Percentiles rank a stretch among this genome's conserved stretches.
These are phyloP conservation scores for Acronicta psi DNA, from an alignment of 2,888 invertebrate genomes.

Conservation along the genomic window DNA sequence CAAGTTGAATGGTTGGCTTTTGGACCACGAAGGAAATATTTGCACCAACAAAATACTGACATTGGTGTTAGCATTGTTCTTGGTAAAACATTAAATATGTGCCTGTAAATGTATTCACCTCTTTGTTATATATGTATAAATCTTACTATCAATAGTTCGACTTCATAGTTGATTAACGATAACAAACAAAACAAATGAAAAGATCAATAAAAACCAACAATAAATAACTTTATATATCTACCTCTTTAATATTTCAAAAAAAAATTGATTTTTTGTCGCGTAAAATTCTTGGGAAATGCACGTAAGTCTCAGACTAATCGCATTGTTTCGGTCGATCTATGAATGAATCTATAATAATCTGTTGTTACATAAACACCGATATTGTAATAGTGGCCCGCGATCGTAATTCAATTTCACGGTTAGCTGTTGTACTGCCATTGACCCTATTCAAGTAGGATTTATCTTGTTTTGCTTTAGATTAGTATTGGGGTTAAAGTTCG, in stretches of 20 bases:
- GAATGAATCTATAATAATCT: constrained; percentile 49
- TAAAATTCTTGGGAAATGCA: constrained; percentile 40
- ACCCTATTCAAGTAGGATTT: constrained; percentile 44
- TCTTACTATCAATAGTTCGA: too few relatives aligned
- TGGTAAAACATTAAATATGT: too few relatives aligned
- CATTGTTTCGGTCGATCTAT: constrained; percentile 43
- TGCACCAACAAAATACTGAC: too few relatives aligned
- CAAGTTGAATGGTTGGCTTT: too few relatives aligned
- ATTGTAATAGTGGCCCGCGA: constrained; percentile 41
- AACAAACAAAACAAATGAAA: constrained; percentile 7
- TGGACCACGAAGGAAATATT: too few relatives aligned
- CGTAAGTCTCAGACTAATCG: constrained; percentile 7
- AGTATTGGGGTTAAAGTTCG: constrained; percentile 27
- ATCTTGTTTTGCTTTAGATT: constrained; percentile 47
- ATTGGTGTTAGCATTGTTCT: too few relatives aligned
- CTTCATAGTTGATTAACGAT: background rate
- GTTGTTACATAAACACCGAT: constrained; percentile 47
- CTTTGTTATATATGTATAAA: too few relatives aligned
- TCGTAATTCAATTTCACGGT: constrained; percentile 57
- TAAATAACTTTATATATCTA: too few relatives aligned
- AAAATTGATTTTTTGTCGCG: constrained; percentile 31
- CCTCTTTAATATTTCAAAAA: too few relatives aligned
- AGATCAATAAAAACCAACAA: too few relatives aligned
- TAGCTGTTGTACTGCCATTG: constrained; percentile 48
- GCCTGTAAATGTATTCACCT: too few relatives aligned